Evolutionary conservation across 2,797 vertebrate species (phyloP), one percentile per base, ranked within the genome.

Genomic region (Silurus aristotelis): DNA sequence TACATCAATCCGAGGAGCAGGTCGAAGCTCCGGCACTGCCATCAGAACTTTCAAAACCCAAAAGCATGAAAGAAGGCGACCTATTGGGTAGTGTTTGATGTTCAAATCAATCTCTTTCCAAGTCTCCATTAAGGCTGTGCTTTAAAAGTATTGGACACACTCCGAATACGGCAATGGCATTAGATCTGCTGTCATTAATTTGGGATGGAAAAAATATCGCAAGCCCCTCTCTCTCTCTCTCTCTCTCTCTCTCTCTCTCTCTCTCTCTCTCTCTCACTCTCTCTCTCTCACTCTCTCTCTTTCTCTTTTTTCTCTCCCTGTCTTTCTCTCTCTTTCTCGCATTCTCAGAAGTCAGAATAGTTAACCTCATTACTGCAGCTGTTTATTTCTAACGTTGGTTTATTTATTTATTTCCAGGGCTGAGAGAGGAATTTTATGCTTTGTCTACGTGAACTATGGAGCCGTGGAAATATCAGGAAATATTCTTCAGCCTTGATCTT

Each of bases 131-230:
- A 95, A 95, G 92, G 93, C 92, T 93, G 92, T 94, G 94, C 93
- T 94, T 94, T 94, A 94, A 87, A 94, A 95, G 94, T 95, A 95
- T 95, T 95, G 95, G 95, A 95, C 94, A 95, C 94, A 95, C 93
- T 94, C 91, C 89, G 85, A 93, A 94, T 94, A 93, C 92, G 89
- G 91, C 91, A 92, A 93, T 94, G 92, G 94, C 90, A 93, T 94
- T 94, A 93, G 93, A 93, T 93, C 91, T 93, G 91, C 91, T 92
- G 92, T 93, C 93, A 95, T 95, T 95, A 95, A 96, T 91, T 95
- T 94, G 86, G 77, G 88, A 90, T 91, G 43, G 90, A 88, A 91
- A 93, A 94, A 38, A 38, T 92, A 92, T 92, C 91, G 90, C 93
- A 83, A 85, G 83, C 72, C 67, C 93, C 91, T 38, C 6, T 61